Conservation (phyloP, 2,888 invertebrate genomes). For the Dicranocentrus wangi region DNA sequence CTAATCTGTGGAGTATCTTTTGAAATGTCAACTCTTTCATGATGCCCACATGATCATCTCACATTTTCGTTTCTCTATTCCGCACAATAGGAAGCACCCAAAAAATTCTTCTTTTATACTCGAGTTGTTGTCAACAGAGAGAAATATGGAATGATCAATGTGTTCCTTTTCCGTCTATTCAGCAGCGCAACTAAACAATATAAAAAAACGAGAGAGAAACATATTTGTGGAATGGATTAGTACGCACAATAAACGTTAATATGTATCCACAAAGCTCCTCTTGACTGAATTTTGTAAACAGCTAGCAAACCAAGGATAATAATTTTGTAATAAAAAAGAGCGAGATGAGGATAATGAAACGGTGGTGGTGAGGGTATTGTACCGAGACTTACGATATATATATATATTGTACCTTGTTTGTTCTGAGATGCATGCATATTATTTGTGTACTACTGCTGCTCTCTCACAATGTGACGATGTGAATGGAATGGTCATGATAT, state of each 20-base stretch:
- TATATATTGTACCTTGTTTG: background rate
- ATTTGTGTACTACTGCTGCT: background rate
- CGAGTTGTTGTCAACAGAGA: background rate
- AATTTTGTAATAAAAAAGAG: background rate
- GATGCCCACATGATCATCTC: background rate
- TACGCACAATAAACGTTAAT: background rate
- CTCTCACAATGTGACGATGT: background rate
- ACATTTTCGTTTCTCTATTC: background rate
- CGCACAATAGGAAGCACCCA: constrained; percentile 19
- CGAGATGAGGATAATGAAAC: background rate
- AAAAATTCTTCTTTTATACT: background rate
- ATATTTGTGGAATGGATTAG: constrained; percentile 42
- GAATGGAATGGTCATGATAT: constrained; percentile 6
- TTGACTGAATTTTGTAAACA: constrained; percentile 27
- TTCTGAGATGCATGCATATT: background rate
- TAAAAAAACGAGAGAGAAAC: constrained; percentile 14
- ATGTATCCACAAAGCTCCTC: background rate
- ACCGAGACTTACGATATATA: background rate
- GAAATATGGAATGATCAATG: background rate
- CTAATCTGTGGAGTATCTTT: constrained; percentile 10
- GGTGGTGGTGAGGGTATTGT: too few relatives aligned
- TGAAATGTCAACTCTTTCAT: constrained; percentile 26
- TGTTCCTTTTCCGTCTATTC: background rate
- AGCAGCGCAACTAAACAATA: background rate
- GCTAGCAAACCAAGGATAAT: background rate